These are phyloP conservation scores for Aphelocoma californica DNA, from an alignment of 2,797 vertebrate species.

Conservation along the genomic window DNA sequence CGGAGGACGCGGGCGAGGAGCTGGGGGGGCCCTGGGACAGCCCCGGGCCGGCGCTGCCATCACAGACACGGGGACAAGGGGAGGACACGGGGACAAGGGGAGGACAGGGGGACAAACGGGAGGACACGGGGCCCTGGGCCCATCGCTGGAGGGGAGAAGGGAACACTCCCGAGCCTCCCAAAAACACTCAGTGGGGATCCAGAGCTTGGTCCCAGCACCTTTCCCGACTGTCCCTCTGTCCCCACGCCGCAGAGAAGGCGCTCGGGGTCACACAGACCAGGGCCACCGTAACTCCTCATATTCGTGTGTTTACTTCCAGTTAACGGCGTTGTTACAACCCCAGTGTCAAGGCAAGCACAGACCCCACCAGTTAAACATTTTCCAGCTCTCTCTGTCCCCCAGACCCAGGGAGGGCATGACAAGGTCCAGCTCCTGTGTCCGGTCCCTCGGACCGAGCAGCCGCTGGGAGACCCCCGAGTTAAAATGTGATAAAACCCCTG, in stretches of 20 bases:
- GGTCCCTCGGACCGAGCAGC: background rate
- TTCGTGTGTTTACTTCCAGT: background rate
- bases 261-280: background rate
- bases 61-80: background rate
- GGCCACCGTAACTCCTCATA: background rate
- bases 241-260: background rate
- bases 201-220: background rate
- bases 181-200: fast-evolving
- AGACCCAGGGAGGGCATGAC: fast-evolving
- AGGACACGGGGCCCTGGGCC: background rate
- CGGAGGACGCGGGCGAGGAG: background rate
- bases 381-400: background rate
- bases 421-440: background rate
- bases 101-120: background rate
- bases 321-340: fast-evolving
- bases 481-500: background rate
- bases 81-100: background rate
- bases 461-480: no score
- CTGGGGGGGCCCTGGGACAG: background rate
- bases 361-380: fast-evolving
- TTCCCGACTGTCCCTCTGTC: background rate
- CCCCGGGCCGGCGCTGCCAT: no score
- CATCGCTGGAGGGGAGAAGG: background rate
- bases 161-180: background rate
- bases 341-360: fast-evolving